Evolutionary conservation across 1,140 invertebrate genomes (phyloP).

Genomic region (Teleogryllus occipitalis): DNA sequence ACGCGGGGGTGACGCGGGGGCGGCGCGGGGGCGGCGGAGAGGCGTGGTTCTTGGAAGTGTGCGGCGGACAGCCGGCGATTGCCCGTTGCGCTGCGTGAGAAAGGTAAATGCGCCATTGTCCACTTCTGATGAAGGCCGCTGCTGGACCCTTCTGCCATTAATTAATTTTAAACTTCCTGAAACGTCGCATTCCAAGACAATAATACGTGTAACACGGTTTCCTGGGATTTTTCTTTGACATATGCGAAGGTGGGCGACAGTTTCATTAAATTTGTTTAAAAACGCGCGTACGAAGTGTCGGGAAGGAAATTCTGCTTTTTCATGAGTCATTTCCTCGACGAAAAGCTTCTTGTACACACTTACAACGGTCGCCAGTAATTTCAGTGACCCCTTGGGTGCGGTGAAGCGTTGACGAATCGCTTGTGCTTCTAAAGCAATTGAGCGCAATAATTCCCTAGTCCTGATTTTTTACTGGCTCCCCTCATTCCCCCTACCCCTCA

Average conservation of each 20-base stretch:
- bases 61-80: neutral
- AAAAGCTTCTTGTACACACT: neutral
- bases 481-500: no score
- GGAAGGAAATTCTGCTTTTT: neutral
- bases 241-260: neutral
- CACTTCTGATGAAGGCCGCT: neutral
- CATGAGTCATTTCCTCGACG: neutral
- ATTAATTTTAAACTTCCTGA: neutral
- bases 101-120: conserved; percentile 1
- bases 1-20: neutral
- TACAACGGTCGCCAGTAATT: neutral
- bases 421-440: neutral
- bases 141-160: neutral
- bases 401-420: neutral
- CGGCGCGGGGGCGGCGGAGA: neutral
- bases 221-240: neutral
- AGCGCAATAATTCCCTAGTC: no score
- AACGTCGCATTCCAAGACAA: neutral
- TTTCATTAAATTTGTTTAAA: neutral
- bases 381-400: neutral
- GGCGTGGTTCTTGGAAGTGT: neutral
- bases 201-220: neutral
- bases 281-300: no score
- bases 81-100: neutral
- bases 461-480: no score